These are phyloP conservation scores for Mechanitis mazaeus DNA, from an alignment of 2,888 invertebrate species.

Conservation along the genomic window DNA sequence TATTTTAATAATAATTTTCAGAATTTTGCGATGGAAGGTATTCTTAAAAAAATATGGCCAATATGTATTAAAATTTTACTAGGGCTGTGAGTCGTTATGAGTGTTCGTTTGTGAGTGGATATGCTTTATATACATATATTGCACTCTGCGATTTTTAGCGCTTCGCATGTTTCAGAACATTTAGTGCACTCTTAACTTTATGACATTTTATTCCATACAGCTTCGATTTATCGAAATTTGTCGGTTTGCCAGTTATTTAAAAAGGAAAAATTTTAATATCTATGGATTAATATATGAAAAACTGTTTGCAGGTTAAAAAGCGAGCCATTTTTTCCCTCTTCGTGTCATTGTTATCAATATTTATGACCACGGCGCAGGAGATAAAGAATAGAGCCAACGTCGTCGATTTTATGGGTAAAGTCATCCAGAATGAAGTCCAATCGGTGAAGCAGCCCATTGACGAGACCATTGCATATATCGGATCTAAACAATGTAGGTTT, in stretches of 20 bases:
- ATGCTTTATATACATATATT: neutral
- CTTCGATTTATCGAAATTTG: too few species aligned
- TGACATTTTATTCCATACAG: too few species aligned
- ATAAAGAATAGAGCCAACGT: neutral
- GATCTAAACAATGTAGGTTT: conserved; percentile 46
- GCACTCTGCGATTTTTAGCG: too few species aligned
- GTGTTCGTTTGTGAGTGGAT: neutral
- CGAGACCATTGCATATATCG: conserved; percentile 37
- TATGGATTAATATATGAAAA: neutral
- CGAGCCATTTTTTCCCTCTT: neutral
- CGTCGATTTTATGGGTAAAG: conserved; percentile 14
- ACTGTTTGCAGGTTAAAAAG: neutral
- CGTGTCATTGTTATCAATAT: neutral
- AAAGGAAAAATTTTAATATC: neutral
- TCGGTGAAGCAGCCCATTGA: conserved; percentile 48
- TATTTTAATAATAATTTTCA: too few species aligned
- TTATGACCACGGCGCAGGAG: neutral
- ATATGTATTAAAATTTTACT: too few species aligned
- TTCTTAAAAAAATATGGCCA: too few species aligned
- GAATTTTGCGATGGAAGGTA: too few species aligned
- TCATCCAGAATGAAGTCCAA: conserved; percentile 36
- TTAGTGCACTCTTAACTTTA: too few species aligned
- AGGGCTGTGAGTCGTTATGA: too few species aligned
- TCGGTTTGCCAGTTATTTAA: too few species aligned
- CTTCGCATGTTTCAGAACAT: too few species aligned